phyloP scores from a whole-genome alignment of 2,797 vertebrate genomes.

The Danio kyathit region DNA sequence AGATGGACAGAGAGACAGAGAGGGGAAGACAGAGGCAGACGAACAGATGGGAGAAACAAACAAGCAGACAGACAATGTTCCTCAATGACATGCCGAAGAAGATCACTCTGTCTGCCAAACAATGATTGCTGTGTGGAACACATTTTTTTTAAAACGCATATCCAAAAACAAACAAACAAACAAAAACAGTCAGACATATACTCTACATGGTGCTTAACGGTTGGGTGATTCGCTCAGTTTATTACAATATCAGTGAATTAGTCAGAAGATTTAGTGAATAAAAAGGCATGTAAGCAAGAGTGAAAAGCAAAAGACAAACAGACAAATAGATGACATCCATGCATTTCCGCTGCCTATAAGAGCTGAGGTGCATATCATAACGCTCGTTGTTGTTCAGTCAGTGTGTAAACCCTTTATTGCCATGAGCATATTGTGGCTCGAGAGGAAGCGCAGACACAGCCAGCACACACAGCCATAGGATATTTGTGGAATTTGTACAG shows the following conservation, averaged over 20 bases:
- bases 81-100: constrained; percentile 45
- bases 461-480: constrained; percentile 46
- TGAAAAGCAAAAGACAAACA: constrained; percentile 27
- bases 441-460: constrained; percentile 32
- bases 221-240: constrained; percentile 15
- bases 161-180: background rate
- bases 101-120: constrained; percentile 32
- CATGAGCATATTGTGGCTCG: constrained; percentile 31
- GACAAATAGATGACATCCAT: constrained; percentile 26
- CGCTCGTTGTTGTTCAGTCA: constrained; percentile 19
- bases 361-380: constrained; percentile 32
- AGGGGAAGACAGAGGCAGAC: constrained; percentile 54
- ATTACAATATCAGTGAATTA: constrained; percentile 52
- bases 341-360: constrained; percentile 21
- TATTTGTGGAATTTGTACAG: constrained; percentile 33
- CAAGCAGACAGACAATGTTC: constrained; percentile 51
- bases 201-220: constrained; percentile 1
- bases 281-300: constrained; percentile 31
- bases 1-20: constrained; percentile 50
- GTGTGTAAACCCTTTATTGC: constrained; percentile 41
- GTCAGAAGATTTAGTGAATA: constrained; percentile 51
- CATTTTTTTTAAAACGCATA: constrained; percentile 4
- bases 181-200: constrained; percentile 24
- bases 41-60: constrained; percentile 51
- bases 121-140: constrained; percentile 26